Evolutionary conservation across 2,113 vertebrate species (phyloP).

Genomic region (Pimephales promelas): DNA sequence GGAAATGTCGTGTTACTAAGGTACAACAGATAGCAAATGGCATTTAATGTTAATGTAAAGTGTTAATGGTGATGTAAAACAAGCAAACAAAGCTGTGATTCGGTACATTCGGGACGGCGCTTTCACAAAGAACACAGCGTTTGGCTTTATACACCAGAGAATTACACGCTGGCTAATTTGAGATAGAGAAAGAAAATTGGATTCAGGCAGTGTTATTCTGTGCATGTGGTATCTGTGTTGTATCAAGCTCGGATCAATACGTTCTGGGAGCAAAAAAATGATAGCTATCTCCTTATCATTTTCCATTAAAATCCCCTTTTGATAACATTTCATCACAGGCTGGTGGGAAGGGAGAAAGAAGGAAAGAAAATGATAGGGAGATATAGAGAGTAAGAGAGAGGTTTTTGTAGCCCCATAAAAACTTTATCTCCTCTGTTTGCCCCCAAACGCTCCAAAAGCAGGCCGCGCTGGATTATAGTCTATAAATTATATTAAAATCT

Average conservation of each 20-base stretch:
- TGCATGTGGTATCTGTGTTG: slow-evolving; percentile 16
- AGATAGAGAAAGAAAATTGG: slow-evolving; percentile 33
- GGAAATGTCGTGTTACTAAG: too few relatives aligned
- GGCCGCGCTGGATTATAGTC: slow-evolving; percentile 69
- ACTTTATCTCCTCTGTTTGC: slow-evolving; percentile 70
- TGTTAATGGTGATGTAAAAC: background rate
- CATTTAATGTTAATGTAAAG: too few relatives aligned
- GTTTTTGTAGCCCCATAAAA: slow-evolving; percentile 29
- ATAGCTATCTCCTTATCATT: slow-evolving; percentile 39
- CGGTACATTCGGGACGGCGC: background rate
- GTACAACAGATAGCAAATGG: too few relatives aligned
- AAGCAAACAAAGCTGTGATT: background rate
- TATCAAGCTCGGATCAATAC: slow-evolving; percentile 33
- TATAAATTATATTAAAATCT: slow-evolving; percentile 74
- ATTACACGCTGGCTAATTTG: slow-evolving; percentile 13
- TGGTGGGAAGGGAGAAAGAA: background rate
- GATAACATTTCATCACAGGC: slow-evolving; percentile 33
- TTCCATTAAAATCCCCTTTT: slow-evolving; percentile 42
- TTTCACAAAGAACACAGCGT: background rate
- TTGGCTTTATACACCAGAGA: background rate
- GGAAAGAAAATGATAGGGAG: background rate
- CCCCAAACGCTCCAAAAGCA: slow-evolving; percentile 70
- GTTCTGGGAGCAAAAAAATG: slow-evolving; percentile 23
- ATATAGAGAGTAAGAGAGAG: slow-evolving; percentile 55
- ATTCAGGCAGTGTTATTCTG: slow-evolving; percentile 17